Conservation (phyloP, 2,797 vertebrate genomes). For the Sandelia bainsii region DNA sequence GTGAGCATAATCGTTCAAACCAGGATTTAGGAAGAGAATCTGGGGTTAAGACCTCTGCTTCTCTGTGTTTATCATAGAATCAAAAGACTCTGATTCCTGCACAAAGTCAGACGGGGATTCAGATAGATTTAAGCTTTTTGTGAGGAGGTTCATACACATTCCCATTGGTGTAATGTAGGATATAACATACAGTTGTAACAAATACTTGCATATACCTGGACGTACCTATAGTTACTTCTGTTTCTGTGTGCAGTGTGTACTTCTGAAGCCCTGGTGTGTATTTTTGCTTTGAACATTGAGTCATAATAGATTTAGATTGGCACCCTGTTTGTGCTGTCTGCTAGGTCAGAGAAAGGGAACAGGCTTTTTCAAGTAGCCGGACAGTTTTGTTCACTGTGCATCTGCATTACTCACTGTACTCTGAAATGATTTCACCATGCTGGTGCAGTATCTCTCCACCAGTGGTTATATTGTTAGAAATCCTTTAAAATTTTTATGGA, state of each 20-base stretch:
- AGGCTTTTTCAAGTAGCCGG: background rate
- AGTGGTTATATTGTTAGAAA: no score
- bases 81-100: constrained; percentile 52
- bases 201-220: constrained; percentile 16
- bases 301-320: background rate
- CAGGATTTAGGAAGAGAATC: constrained; percentile 43
- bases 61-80: constrained; percentile 60
- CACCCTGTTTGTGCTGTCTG: background rate
- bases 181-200: constrained; percentile 38
- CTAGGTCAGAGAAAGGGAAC: constrained; percentile 18
- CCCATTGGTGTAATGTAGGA: constrained; percentile 36
- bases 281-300: background rate
- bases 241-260: background rate
- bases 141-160: constrained; percentile 46
- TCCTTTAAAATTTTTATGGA: background rate
- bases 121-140: constrained; percentile 37
- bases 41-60: constrained; percentile 54
- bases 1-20: constrained; percentile 40
- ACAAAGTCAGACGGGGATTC: constrained; percentile 41
- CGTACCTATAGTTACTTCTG: constrained; percentile 1
- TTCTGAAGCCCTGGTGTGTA: constrained; percentile 20
- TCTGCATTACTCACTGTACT: background rate
- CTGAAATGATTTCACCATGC: background rate
- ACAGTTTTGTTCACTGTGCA: background rate
- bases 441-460: background rate